Percentiles rank a stretch among this genome's conserved stretches.
These are phyloP conservation scores for Podarcis lilfordi DNA, from an alignment of 2,797 vertebrate genomes.

Conservation along the genomic window DNA sequence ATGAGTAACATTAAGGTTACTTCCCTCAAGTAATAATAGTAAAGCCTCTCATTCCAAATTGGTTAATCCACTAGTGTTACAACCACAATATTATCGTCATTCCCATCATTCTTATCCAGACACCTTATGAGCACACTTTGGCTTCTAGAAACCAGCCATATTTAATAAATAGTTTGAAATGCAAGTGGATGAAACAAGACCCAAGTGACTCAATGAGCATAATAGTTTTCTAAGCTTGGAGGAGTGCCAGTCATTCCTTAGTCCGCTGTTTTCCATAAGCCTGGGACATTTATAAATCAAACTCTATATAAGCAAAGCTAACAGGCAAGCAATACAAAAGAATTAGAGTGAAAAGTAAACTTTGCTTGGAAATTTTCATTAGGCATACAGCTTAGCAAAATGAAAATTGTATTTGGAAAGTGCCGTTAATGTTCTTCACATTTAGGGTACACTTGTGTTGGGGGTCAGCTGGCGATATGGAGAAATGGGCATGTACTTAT, in stretches of 20 bases:
- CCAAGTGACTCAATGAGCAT: constrained; percentile 25
- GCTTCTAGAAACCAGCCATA: constrained; percentile 33
- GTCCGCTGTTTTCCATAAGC: constrained; percentile 49
- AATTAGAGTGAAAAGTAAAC: constrained; percentile 35
- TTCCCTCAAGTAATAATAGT: background rate
- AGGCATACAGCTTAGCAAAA: constrained; percentile 13
- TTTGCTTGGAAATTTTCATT: constrained; percentile 32
- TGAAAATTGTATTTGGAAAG: background rate
- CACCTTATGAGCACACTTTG: background rate
- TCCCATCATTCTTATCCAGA: constrained; percentile 37
- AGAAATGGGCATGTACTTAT: background rate
- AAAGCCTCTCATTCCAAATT: background rate
- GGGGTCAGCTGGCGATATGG: background rate
- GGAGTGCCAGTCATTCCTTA: constrained; percentile 33
- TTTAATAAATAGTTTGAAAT: constrained; percentile 50
- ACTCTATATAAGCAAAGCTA: constrained; percentile 31
- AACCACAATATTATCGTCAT: background rate
- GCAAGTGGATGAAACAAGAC: constrained; percentile 50
- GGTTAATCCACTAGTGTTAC: background rate
- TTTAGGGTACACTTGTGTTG: background rate
- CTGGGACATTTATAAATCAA: constrained; percentile 22
- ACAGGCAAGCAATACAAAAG: constrained; percentile 26
- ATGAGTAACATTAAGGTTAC: background rate
- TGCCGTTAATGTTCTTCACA: background rate
- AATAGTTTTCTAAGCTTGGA: constrained; percentile 50